A percentile compares a stretch with the other conserved stretches of the same genome.
Evolutionary conservation across 2,888 invertebrate genomes (phyloP).

Genomic region (Chironomus riparius): DNA sequence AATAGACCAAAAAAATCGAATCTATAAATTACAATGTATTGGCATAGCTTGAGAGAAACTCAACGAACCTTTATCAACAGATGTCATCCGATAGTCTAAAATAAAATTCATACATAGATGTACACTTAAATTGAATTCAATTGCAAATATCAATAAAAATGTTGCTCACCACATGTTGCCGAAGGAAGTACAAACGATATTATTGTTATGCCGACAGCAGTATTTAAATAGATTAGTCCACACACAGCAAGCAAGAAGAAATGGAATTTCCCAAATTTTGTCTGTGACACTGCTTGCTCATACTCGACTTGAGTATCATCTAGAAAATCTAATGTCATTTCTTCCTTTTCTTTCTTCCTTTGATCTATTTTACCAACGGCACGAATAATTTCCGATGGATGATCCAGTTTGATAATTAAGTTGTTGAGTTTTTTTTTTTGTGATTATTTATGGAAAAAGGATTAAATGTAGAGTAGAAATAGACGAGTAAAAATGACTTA

Average conservation of each 20-base stretch:
- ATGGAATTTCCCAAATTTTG: constrained; percentile 79
- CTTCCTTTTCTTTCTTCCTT: background rate
- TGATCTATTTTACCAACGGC: background rate
- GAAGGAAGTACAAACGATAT: constrained; percentile 76
- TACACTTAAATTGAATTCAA: background rate
- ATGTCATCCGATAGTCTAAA: constrained; percentile 61
- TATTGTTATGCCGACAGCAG: constrained; percentile 70
- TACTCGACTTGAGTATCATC: constrained; percentile 37
- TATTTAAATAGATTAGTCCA: constrained; percentile 73
- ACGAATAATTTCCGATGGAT: background rate
- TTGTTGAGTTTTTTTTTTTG: no score
- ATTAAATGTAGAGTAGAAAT: no score
- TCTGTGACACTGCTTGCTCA: constrained; percentile 36
- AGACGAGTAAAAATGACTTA: no score
- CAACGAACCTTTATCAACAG: constrained; percentile 53
- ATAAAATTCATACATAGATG: background rate
- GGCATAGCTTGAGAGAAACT: background rate
- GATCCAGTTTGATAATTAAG: background rate
- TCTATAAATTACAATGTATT: background rate
- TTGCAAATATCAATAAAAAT: no score
- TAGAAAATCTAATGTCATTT: constrained; percentile 35
- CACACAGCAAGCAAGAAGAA: constrained; percentile 63
- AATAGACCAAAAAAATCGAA: no score
- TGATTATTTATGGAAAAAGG: no score
- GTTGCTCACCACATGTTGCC: constrained; percentile 57